Percentiles rank a stretch among this genome's conserved stretches.
phyloP scores from a whole-genome alignment of 2,113 vertebrate species.

The Symphodus melops region DNA sequence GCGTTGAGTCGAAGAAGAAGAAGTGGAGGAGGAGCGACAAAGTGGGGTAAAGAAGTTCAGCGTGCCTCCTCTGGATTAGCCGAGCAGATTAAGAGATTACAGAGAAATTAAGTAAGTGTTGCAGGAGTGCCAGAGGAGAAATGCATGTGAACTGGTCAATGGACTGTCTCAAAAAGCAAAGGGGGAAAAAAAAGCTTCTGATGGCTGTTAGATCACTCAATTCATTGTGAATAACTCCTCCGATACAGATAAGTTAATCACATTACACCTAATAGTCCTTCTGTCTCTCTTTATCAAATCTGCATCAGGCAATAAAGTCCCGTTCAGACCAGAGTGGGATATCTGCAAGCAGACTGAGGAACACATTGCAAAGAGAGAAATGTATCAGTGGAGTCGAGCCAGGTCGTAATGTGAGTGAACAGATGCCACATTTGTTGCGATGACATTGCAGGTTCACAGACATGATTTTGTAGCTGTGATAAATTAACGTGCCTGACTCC shows the following conservation, averaged over 20 bases:
- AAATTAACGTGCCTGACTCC: background rate
- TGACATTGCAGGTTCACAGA: slow-evolving; percentile 30
- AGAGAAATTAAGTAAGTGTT: slow-evolving; percentile 73
- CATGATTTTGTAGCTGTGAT: background rate
- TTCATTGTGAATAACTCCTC: slow-evolving; percentile 19
- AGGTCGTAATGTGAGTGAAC: slow-evolving; percentile 41
- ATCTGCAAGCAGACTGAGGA: slow-evolving; percentile 4
- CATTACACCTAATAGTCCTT: slow-evolving; percentile 19
- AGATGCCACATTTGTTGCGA: slow-evolving; percentile 43
- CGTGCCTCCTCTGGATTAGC: slow-evolving; percentile 78
- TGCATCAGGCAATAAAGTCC: slow-evolving; percentile 21
- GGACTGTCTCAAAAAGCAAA: slow-evolving; percentile 33
- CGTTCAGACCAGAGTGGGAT: slow-evolving; percentile 13
- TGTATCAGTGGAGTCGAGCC: slow-evolving; percentile 7
- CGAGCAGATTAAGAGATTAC: slow-evolving; percentile 84
- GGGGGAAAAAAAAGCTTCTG: slow-evolving; percentile 1
- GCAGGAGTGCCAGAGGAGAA: slow-evolving; percentile 56
- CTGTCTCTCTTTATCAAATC: background rate
- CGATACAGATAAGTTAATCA: slow-evolving; percentile 9
- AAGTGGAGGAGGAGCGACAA: slow-evolving; percentile 58
- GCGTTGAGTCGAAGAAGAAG: background rate
- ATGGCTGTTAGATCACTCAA: background rate
- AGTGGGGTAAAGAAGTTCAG: slow-evolving; percentile 73
- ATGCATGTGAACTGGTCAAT: slow-evolving; percentile 37
- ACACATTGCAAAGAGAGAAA: slow-evolving; percentile 17